These are phyloP conservation scores for Anguilla marmorata DNA, from an alignment of 2,797 vertebrate genomes.

Conservation along the genomic window DNA sequence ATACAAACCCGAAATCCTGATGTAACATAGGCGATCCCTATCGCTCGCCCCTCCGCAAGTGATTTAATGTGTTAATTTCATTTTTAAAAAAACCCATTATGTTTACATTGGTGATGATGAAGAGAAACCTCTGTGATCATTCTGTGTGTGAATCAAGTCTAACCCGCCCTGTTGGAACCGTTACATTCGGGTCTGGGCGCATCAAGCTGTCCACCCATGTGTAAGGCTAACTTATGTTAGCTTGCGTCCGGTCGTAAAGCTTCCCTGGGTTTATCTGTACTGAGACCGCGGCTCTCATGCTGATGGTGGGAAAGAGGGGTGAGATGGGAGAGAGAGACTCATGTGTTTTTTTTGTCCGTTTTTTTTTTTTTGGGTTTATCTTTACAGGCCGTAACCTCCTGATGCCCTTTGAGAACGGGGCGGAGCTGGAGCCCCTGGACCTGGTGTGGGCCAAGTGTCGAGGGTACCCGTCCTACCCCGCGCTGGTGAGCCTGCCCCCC, in stretches of 20 bases:
- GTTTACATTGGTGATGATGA: not conserved
- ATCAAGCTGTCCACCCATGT: not conserved
- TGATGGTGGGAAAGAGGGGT: not conserved
- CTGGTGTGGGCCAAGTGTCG: conserved; percentile 98
- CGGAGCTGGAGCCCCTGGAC: conserved; percentile 88
- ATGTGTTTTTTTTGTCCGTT: not conserved
- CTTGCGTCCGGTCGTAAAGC: not conserved
- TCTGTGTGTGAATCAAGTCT: not conserved
- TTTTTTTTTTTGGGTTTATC: conserved; percentile 23
- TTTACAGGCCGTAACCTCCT: conserved; percentile 77
- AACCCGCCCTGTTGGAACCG: not conserved
- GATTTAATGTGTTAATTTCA: no score
- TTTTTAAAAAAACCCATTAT: not conserved
- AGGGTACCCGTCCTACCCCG: conserved; percentile 97
- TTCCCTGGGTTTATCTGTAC: not conserved
- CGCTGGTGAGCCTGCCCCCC: conserved; percentile 79
- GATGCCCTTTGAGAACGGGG: conserved; percentile 77
- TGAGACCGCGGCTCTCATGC: not conserved
- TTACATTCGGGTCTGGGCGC: not conserved
- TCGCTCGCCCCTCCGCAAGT: no score
- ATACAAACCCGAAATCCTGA: no score
- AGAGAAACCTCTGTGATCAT: not conserved
- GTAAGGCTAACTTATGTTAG: no score
- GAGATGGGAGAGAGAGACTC: not conserved
- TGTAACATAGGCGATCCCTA: no score